Evolutionary conservation across 2,888 invertebrate genomes (phyloP).

Genomic region (Siphonodentalium dalli): DNA sequence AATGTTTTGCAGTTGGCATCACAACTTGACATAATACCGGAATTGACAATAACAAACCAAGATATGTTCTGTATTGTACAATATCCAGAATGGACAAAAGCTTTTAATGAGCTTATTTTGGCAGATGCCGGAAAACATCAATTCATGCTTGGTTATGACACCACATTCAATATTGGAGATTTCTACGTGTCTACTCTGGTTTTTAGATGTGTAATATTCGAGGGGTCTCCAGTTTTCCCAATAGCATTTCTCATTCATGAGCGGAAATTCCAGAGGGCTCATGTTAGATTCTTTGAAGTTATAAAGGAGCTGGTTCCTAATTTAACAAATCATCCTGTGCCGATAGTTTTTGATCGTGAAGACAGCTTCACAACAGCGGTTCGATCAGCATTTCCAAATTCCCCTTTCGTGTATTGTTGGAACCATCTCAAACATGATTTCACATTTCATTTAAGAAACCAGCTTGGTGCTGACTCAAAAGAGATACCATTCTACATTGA

Average conservation of each 20-base stretch:
- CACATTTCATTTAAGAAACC: too few relatives aligned
- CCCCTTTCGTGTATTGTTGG: too few relatives aligned
- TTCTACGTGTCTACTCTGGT: slow-evolving; percentile 7
- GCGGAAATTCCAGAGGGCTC: slow-evolving; percentile 1
- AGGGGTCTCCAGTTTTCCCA: neutral
- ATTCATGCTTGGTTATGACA: slow-evolving; percentile 8
- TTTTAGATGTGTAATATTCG: neutral
- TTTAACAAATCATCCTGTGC: too few relatives aligned
- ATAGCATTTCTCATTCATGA: slow-evolving; percentile 12
- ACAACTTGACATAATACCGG: slow-evolving; percentile 3
- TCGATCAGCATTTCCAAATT: too few relatives aligned
- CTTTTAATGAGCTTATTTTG: slow-evolving; percentile 3
- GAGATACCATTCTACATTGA: too few relatives aligned
- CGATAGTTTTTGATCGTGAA: too few relatives aligned
- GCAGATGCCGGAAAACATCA: neutral
- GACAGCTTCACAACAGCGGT: too few relatives aligned
- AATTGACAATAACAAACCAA: slow-evolving; percentile 5
- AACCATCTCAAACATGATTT: too few relatives aligned
- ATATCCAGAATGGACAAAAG: slow-evolving; percentile 1
- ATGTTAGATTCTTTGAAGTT: slow-evolving; percentile 2
- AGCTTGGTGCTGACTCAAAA: too few relatives aligned
- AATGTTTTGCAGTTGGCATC: slow-evolving; percentile 6
- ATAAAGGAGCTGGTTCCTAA: too few relatives aligned
- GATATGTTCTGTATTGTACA: slow-evolving; percentile 4
- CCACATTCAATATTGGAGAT: slow-evolving; percentile 9